Conservation (phyloP, 2,888 invertebrate species). For the Chydorus sphaericus region DNA sequence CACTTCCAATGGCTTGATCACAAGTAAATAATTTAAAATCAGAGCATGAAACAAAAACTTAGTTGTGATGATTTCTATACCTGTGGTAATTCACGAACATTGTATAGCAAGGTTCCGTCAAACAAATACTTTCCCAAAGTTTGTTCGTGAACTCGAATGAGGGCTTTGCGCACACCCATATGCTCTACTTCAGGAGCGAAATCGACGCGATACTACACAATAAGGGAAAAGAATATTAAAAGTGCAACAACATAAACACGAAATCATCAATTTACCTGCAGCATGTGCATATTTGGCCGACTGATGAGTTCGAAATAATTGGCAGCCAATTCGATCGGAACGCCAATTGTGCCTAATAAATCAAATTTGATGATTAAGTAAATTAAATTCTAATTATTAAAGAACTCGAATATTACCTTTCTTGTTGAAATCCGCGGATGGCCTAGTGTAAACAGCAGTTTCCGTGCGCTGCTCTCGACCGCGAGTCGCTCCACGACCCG, state of each 20-base stretch:
- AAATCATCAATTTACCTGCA: slow-evolving; percentile 53
- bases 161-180: slow-evolving; percentile 41
- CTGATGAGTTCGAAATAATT: slow-evolving; percentile 20
- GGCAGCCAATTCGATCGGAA: slow-evolving; percentile 13
- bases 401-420: neutral
- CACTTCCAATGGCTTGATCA: slow-evolving; percentile 38
- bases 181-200: slow-evolving; percentile 55
- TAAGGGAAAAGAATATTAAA: too few species aligned
- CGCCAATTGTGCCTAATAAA: slow-evolving; percentile 15
- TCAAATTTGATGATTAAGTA: too few species aligned
- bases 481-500: neutral
- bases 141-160: slow-evolving; percentile 41
- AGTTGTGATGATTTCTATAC: too few species aligned
- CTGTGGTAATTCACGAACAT: neutral
- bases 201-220: slow-evolving; percentile 46
- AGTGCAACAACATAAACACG: too few species aligned
- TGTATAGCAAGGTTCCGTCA: slow-evolving; percentile 55
- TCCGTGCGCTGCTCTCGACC: neutral
- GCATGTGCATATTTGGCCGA: slow-evolving; percentile 14
- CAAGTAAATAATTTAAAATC: neutral
- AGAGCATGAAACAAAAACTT: neutral
- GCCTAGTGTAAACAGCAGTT: neutral
- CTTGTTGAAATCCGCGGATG: neutral
- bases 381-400: neutral
- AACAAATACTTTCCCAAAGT: slow-evolving; percentile 45